Evolutionary conservation across 2,797 vertebrate genomes (phyloP).

Genomic region (Microctenopoma lineatum): DNA sequence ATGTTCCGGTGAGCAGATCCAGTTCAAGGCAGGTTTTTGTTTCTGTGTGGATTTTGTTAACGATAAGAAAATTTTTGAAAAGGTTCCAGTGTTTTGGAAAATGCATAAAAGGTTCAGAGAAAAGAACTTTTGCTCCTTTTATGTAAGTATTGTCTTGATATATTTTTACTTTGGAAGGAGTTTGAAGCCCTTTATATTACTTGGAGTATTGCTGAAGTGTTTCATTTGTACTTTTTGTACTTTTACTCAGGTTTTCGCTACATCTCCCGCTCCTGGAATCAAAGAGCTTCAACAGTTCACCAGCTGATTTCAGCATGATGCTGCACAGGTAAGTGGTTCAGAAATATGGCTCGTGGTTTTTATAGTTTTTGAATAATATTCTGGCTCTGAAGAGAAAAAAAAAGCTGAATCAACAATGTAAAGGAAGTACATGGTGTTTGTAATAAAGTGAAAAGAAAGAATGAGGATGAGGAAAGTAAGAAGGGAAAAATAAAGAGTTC

Average conservation of each 20-base stretch:
- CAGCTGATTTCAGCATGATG: not conserved
- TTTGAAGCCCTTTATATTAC: no score
- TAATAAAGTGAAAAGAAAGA: conserved; percentile 11
- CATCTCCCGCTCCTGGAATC: not conserved
- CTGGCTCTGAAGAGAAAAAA: not conserved
- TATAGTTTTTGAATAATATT: not conserved
- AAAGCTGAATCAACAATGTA: not conserved
- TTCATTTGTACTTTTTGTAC: no score
- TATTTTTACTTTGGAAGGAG: no score
- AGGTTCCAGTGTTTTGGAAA: no score
- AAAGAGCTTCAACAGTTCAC: not conserved
- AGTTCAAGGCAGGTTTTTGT: not conserved
- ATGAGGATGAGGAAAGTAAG: conserved; percentile 26
- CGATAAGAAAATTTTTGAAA: no score
- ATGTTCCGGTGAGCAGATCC: not conserved
- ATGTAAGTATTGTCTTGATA: no score
- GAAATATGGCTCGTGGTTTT: no score
- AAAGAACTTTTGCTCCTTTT: no score
- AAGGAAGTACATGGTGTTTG: not conserved
- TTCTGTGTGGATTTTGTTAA: not conserved
- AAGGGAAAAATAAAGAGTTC: conserved; percentile 57
- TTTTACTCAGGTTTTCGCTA: not conserved
- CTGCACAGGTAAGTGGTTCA: conserved; percentile 2
- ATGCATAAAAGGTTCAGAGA: no score
- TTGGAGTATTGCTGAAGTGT: no score